Evolutionary conservation across 2,797 vertebrate species (phyloP).

Genomic region (Holocentrus rufus): DNA sequence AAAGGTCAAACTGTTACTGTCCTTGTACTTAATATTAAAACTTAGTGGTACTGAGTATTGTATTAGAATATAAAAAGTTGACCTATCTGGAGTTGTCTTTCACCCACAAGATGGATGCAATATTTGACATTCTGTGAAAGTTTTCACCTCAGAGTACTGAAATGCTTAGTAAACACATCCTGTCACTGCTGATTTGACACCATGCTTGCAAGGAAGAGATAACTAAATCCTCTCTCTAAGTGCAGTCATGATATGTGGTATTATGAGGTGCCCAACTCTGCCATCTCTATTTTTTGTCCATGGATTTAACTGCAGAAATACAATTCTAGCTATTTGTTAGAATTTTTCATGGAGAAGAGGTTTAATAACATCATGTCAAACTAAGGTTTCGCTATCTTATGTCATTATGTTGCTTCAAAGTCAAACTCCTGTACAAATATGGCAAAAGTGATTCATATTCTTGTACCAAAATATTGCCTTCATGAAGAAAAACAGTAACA

Average conservation of each 20-base stretch:
- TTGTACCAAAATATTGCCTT: conserved; percentile 34
- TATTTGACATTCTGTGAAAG: conserved; percentile 35
- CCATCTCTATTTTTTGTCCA: conserved; percentile 47
- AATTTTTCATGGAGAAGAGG: conserved; percentile 15
- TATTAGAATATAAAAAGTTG: conserved; percentile 24
- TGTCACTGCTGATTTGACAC: conserved; percentile 34
- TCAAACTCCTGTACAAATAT: conserved; percentile 30
- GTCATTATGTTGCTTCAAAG: conserved; percentile 17
- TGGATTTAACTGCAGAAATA: conserved; percentile 31
- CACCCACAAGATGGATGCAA: not conserved
- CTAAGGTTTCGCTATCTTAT: not conserved
- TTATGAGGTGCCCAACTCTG: conserved; percentile 8
- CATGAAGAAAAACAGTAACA: conserved; percentile 23
- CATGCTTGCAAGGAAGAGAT: conserved; percentile 16
- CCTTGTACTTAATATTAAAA: conserved; percentile 47
- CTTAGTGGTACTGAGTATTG: conserved; percentile 35
- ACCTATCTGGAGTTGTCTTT: not conserved
- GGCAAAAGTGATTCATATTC: conserved; percentile 35
- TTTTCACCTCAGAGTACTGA: not conserved
- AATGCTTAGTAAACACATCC: conserved; percentile 18
- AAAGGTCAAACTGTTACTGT: conserved; percentile 52
- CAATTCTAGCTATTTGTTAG: conserved; percentile 8
- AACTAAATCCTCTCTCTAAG: not conserved
- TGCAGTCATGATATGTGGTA: conserved; percentile 31
- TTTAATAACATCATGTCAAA: conserved; percentile 18